Percentiles rank a stretch among this genome's conserved stretches.
Conservation (phyloP, 2,113 vertebrate genomes). For the Synodontis membranacea region DNA sequence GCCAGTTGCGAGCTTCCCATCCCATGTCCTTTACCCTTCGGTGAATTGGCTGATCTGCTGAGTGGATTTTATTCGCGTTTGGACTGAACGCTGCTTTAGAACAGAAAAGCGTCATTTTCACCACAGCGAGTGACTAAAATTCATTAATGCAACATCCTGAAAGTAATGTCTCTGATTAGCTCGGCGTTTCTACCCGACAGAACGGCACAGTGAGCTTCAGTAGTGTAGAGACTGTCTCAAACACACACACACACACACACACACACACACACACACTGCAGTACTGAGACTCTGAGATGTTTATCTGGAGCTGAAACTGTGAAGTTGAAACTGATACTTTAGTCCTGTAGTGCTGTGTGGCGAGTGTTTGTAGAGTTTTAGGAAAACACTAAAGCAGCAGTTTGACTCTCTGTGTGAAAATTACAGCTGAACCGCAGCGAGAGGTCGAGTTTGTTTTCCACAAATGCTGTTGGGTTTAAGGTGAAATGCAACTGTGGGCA, state of each 20-base stretch:
- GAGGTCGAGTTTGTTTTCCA: background rate
- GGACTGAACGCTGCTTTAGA: background rate
- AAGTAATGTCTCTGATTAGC: background rate
- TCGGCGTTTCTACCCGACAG: background rate
- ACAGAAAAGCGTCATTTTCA: background rate
- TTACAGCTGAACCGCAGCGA: background rate
- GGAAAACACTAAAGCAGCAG: background rate
- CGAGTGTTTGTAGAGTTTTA: background rate
- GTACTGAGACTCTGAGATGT: background rate
- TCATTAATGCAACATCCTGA: background rate
- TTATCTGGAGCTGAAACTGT: background rate
- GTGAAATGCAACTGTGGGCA: background rate
- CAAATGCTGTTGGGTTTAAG: background rate
- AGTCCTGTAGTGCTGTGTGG: background rate
- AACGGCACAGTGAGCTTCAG: background rate
- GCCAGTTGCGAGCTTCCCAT: background rate
- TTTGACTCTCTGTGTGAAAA: background rate
- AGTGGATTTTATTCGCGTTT: background rate
- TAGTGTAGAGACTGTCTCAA: background rate
- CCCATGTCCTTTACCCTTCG: background rate
- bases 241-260: conserved; percentile 4
- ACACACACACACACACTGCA: background rate
- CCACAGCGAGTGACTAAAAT: background rate
- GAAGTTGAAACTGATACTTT: background rate
- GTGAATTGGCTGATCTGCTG: background rate